Evolutionary conservation across 2,888 invertebrate genomes (phyloP).

Genomic region (Dolichopus griseipennis): DNA sequence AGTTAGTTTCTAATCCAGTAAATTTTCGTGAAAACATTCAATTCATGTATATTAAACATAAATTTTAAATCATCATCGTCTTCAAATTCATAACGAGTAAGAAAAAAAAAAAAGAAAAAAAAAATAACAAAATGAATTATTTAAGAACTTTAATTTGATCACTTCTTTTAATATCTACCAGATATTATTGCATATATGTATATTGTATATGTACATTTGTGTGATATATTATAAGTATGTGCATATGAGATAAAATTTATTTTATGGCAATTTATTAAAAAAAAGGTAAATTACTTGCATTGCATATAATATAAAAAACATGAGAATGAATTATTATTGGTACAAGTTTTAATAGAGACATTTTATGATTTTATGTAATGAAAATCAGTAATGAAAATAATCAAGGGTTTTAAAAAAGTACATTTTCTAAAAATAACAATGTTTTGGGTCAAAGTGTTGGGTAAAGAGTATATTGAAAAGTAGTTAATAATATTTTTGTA

Average conservation of each 20-base stretch:
- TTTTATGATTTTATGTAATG: not conserved
- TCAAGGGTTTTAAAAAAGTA: too few species aligned
- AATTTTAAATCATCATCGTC: not conserved
- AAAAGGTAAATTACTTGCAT: constrained; percentile 1
- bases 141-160: constrained; percentile 1
- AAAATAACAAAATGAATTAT: not conserved
- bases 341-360: not conserved
- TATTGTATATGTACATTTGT: not conserved
- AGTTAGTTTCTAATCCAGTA: too few species aligned
- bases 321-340: not conserved
- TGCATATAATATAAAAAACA: not conserved
- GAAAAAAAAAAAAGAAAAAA: not conserved
- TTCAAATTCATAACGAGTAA: not conserved
- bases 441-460: too few species aligned
- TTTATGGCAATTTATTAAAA: not conserved
- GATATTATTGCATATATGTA: too few species aligned
- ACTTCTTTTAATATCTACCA: too few species aligned
- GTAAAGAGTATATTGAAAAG: too few species aligned
- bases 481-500: too few species aligned
- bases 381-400: too few species aligned
- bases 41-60: not conserved
- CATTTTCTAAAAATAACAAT: too few species aligned
- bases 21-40: too few species aligned
- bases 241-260: not conserved
- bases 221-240: not conserved